These are phyloP conservation scores for Aplidium turbinatum DNA, from an alignment of 23 tunicate species.

Conservation along the genomic window DNA sequence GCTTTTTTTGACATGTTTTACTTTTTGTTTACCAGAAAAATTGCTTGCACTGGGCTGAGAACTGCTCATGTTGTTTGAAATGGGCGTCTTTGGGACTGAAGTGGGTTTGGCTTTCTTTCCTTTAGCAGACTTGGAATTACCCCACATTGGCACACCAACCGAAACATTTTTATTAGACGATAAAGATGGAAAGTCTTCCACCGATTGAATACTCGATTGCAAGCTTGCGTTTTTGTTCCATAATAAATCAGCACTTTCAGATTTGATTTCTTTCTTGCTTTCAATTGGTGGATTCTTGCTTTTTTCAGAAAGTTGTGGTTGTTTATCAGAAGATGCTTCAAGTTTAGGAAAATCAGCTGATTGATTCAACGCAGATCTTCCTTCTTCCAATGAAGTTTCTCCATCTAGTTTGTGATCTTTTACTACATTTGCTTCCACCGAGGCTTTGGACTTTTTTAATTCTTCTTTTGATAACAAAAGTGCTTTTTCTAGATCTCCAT, in stretches of 20 bases:
- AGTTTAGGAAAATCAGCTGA: constrained; percentile 19
- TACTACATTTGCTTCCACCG: constrained; percentile 1
- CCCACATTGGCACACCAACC: not conserved
- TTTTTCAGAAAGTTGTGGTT: too few relatives aligned
- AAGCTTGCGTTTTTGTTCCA: constrained; percentile 19
- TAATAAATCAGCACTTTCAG: not conserved
- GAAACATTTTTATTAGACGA: not conserved
- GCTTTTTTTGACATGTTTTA: not conserved
- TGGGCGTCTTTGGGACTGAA: too few relatives aligned
- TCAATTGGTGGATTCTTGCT: not conserved
- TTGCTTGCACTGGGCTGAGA: too few relatives aligned
- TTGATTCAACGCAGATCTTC: not conserved
- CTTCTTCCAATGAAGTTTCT: too few relatives aligned
- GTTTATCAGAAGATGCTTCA: not conserved
- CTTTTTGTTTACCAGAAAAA: not conserved
- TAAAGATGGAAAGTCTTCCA: constrained; percentile 46
- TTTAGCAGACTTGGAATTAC: constrained; percentile 2
- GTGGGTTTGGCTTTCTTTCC: too few relatives aligned
- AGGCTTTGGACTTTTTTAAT: constrained; percentile 20
- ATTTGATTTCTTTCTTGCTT: not conserved
- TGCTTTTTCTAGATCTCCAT: constrained; percentile 49
- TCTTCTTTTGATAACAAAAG: constrained; percentile 51
- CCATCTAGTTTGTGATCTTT: not conserved
- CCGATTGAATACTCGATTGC: not conserved
- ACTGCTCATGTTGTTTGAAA: too few relatives aligned